phyloP scores from a whole-genome alignment of 2,113 vertebrate genomes.

The Meriones unguiculatus region DNA sequence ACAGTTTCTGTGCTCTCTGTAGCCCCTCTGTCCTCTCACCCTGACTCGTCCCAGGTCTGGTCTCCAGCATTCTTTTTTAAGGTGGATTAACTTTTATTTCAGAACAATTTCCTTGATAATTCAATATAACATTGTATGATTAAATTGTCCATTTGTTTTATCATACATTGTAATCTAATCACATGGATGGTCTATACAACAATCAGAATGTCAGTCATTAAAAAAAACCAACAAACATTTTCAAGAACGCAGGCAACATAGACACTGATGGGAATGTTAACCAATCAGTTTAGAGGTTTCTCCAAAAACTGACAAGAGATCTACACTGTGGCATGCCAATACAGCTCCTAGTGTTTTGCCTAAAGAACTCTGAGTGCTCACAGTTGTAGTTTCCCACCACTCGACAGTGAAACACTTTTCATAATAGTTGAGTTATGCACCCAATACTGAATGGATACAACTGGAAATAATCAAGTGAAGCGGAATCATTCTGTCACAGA shows the following conservation, averaged over 20 bases:
- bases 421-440: neutral
- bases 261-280: neutral
- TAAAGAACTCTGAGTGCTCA: neutral
- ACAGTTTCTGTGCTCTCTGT: too few relatives aligned
- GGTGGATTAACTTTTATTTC: neutral
- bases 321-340: neutral
- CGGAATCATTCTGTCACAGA: neutral
- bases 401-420: neutral
- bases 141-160: neutral
- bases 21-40: too few relatives aligned
- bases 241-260: neutral
- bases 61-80: too few relatives aligned
- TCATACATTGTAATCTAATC: neutral
- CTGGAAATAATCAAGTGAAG: neutral
- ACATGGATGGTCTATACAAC: neutral
- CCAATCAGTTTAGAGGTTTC: neutral
- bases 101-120: neutral
- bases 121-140: neutral
- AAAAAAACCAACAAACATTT: neutral
- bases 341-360: neutral
- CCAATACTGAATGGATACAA: neutral
- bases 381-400: neutral
- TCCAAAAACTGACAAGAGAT: neutral
- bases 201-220: neutral
- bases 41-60: too few relatives aligned